Evolutionary conservation across 1,140 invertebrate genomes (phyloP), one percentile per base, ranked within the genome.

Genomic region (Bombus polaris): DNA sequence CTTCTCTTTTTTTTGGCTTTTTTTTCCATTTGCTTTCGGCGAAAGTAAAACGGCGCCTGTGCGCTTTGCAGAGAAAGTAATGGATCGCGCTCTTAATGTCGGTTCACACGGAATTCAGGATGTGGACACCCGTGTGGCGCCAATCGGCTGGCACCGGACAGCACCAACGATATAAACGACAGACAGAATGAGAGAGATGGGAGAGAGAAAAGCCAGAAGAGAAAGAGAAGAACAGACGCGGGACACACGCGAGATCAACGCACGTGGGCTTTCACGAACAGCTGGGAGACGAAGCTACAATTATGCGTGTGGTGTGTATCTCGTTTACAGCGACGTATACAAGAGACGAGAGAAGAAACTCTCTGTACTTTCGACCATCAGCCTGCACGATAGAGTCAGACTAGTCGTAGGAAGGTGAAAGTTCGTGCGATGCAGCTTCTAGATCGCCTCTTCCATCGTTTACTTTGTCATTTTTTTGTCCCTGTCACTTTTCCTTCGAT

Each of bases 241-340:
- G 74, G 1, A 66, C 13, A 66, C 44, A 59, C 62, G 28, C 59
- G 59, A 35, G 59, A n/a, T 42, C 13, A 57, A 66, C 71, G 71
- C 62, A 84, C 66, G 75, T 78, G 71, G 81, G 87, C 93, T 94
- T 94, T 93, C 92, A 92, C 92, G 88, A 92, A 88, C 92, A 93
- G 91, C 91, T 93, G 91, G 90, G 87, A 89, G 91, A 93, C 89
- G 87, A 87, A 88, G 62, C 59, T 81, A 68, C 82, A 75, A 87
- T 89, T 87, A 82, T 81, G 53, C 62, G 68, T 66, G 62, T 22
- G 15, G 18, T n/a, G 78, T 44, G 18, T 44, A 18, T 77, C 70
- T 81, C 80, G 80, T 57, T 42, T 32, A 62, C 47, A 2, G 32
- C 15, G 32, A 25, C 32, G 47, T 35, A 72, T 32, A 22, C 32